Base-by-base conservation (phyloP, 2,113 vertebrate species). In the Podarcis raffonei region DNA sequence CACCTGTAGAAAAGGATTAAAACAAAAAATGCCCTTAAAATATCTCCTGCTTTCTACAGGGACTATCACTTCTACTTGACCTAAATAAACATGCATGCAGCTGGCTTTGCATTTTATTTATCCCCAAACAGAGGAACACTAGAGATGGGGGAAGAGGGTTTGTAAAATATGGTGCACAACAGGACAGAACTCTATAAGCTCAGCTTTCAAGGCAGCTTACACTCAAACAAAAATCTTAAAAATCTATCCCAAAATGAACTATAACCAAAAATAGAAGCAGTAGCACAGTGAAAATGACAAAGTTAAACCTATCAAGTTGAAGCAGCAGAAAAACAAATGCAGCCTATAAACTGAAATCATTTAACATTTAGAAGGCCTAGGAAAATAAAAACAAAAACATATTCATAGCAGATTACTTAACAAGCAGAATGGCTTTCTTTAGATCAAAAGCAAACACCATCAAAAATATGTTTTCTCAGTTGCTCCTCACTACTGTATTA, bases 1-100 rank as follows among this genome's bases (percentile, higher is more conserved):
- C 71, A 97, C 98, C 99, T 99, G 48, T 1, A 94, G 90, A n/a
- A 65, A 93, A 88, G 81, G 79, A 80, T 57, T 93, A 12, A 27
- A 87, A 91, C 1, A 25, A 53, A 53, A 53, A 53, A 71, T 90
- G 4, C 12, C 82, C 83, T 1, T 5, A 18, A 84, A 0, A 0
- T 12, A 42, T 84, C 86, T 65, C 72, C 23, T 76, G 23, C 68
- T 59, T 48, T 25, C 1, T 1, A 0, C 66, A 9, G n/a, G 6
- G 68, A 65, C 0, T 1, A 12, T 35, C 88, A 48, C 22, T 12
- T 3, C 71, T 48, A 65, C 53, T 85, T 74, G 82, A 35, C 78
- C n/a, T 71, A 92, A 86, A 87, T 22, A 53, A 92, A 2, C 20
- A 92, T n/a, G 42, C 6, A 37, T 83, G 39, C 35, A 39, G 82